Conservation (phyloP, 92 coral and sea anemone genomes). For the Virgularia gustaviana region DNA sequence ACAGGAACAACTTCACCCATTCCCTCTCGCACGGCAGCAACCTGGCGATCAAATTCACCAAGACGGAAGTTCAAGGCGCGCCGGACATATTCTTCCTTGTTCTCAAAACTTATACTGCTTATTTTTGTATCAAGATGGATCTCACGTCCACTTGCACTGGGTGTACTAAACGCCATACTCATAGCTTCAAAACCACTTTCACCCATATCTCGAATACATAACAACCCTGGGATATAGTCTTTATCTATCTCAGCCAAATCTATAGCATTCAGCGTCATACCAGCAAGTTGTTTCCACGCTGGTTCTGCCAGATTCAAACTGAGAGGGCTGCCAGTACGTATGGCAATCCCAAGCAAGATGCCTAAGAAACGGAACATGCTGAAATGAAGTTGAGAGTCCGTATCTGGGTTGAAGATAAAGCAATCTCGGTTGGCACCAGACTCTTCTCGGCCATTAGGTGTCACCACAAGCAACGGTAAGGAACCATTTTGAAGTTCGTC, state of each 20-base stretch:
- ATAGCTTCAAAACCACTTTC: conserved; percentile 87
- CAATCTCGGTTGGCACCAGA: conserved; percentile 99
- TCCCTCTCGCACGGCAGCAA: conserved; percentile 93
- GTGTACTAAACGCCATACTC: conserved; percentile 99
- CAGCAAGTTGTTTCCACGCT: conserved; percentile 94
- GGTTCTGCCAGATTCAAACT: conserved; percentile 96
- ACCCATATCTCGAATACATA: conserved; percentile 98
- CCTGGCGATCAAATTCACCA: conserved; percentile 87
- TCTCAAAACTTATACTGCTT: conserved; percentile 66
- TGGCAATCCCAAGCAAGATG: conserved; percentile 82
- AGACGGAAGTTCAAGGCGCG: conserved; percentile 82
- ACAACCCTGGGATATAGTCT: conserved; percentile 93
- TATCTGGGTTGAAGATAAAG: conserved; percentile 91
- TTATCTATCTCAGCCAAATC: conserved; percentile 98
- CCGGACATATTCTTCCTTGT: conserved; percentile 85
- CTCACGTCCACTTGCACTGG: conserved; percentile 98
- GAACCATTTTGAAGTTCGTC: conserved; percentile 98
- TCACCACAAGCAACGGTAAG: conserved; percentile 81
- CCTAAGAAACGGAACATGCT: conserved; percentile 94
- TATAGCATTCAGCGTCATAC: conserved; percentile 72
- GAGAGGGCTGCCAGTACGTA: conserved; percentile 96
- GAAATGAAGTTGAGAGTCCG: conserved; percentile 60
- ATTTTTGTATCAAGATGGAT: conserved; percentile 80
- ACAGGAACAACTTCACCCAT: conserved; percentile 97
- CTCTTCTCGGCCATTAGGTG: conserved; percentile 98